Percentiles rank a stretch among this genome's conserved stretches.
phyloP scores from a whole-genome alignment of 2,888 invertebrate genomes.

The Trimorus sp. region DNA sequence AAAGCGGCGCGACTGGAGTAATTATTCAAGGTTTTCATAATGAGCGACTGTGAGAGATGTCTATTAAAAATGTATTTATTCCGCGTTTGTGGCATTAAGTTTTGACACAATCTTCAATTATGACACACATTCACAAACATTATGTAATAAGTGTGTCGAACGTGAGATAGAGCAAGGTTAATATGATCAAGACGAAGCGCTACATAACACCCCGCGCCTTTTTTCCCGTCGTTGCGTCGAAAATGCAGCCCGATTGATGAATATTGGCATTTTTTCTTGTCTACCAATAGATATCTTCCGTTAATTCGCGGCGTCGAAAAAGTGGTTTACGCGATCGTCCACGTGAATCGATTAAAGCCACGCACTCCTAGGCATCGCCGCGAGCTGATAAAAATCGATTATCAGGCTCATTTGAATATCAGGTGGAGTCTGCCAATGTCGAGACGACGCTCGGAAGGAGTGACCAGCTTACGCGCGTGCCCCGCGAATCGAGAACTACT shows the following conservation, averaged over 20 bases:
- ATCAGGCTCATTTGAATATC: conserved; percentile 45
- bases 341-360: conserved; percentile 32
- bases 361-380: neutral
- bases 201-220: conserved; percentile 19
- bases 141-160: conserved; percentile 61
- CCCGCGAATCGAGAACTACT: conserved; percentile 9
- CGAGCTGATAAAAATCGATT: conserved; percentile 33
- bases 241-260: conserved; percentile 17
- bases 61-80: conserved; percentile 60
- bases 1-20: conserved; percentile 45
- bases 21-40: conserved; percentile 59
- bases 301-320: conserved; percentile 2
- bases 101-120: conserved; percentile 65
- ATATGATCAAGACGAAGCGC: conserved; percentile 36
- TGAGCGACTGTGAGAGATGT: conserved; percentile 44
- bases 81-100: conserved; percentile 55
- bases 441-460: too few species aligned
- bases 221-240: conserved; percentile 16
- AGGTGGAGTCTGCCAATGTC: neutral
- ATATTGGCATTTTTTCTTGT: conserved; percentile 27
- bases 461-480: too few species aligned
- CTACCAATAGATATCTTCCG: conserved; percentile 9
- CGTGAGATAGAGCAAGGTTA: conserved; percentile 66
- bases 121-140: conserved; percentile 57
- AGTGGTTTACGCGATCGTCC: conserved; percentile 23